These are phyloP conservation scores for Mesocentrotus franciscanus DNA, from an alignment of 53 echinoderm and acorn worm species.

Conservation along the genomic window DNA sequence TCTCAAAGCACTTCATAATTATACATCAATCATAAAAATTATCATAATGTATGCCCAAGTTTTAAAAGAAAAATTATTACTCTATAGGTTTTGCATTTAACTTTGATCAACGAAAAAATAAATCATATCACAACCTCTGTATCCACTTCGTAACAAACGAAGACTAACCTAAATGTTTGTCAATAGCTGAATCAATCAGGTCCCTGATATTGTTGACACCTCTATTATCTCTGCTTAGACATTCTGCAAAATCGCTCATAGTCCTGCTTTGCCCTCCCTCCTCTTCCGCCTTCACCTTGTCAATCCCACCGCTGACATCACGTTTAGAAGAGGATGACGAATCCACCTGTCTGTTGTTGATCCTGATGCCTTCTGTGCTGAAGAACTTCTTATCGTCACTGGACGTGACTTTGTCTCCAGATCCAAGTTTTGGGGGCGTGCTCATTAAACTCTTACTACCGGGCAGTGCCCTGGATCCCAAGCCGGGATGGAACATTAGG, in stretches of 20 bases:
- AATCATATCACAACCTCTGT: background rate
- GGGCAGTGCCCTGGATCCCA: conserved; percentile 42
- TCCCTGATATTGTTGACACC: conserved; percentile 92
- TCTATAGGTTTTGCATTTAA: background rate
- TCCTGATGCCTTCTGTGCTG: background rate
- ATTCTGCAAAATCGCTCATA: conserved; percentile 49
- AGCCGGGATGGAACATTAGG: conserved; percentile 47
- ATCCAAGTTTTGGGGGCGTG: background rate
- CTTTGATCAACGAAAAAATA: no score
- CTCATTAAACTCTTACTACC: background rate
- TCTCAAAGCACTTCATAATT: background rate
- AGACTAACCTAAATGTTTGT: conserved; percentile 91
- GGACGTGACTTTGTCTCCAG: conserved; percentile 75
- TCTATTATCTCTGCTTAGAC: conserved; percentile 54
- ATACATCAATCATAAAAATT: background rate
- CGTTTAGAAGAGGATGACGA: conserved; percentile 33
- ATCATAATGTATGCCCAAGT: background rate
- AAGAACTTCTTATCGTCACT: conserved; percentile 81
- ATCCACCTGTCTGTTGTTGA: conserved; percentile 61
- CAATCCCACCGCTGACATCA: conserved; percentile 43
- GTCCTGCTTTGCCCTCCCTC: conserved; percentile 56
- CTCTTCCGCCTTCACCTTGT: conserved; percentile 43
- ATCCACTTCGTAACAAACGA: background rate
- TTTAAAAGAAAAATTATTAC: no score
- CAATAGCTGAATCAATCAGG: conserved; percentile 94